phyloP scores from a whole-genome alignment of 1,140 invertebrate species.

The Formica selysi region DNA sequence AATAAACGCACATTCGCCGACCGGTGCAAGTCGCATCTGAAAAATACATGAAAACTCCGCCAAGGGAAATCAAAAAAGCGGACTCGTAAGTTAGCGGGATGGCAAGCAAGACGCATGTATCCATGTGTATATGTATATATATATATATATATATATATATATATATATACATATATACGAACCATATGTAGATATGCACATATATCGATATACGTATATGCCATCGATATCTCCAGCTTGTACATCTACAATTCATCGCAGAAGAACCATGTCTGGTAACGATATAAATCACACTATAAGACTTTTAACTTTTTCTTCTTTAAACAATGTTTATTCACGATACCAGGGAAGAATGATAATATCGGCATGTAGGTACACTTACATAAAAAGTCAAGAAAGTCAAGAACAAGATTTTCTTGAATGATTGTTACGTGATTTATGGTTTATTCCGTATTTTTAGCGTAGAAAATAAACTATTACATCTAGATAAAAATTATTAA shows the following conservation, averaged over 20 bases:
- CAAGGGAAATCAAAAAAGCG: slow-evolving; percentile 66
- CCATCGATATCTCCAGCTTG: slow-evolving; percentile 47
- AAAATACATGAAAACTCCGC: slow-evolving; percentile 65
- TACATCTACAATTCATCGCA: slow-evolving; percentile 44
- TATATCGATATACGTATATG: neutral
- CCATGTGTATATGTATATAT: neutral
- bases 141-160: neutral
- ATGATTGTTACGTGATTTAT: slow-evolving; percentile 3
- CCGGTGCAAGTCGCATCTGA: slow-evolving; percentile 39
- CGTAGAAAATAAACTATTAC: neutral
- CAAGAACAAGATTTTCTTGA: slow-evolving; percentile 5
- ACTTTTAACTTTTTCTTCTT: slow-evolving; percentile 20
- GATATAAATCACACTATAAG: slow-evolving; percentile 36
- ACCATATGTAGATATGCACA: neutral
- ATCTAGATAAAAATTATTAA: neutral
- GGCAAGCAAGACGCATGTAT: slow-evolving; percentile 30
- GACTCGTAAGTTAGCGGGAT: slow-evolving; percentile 58
- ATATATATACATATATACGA: neutral
- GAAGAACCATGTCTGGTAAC: slow-evolving; percentile 17
- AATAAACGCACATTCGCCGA: slow-evolving; percentile 53
- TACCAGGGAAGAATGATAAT: slow-evolving; percentile 6
- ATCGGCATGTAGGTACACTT: neutral
- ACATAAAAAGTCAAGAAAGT: neutral
- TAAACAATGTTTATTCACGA: slow-evolving; percentile 11
- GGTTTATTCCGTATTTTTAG: neutral